A percentile compares a stretch with the other conserved stretches of the same genome.
Evolutionary conservation across 2,888 invertebrate species (phyloP).

Genomic region (Lordiphosa andalusiaca): DNA sequence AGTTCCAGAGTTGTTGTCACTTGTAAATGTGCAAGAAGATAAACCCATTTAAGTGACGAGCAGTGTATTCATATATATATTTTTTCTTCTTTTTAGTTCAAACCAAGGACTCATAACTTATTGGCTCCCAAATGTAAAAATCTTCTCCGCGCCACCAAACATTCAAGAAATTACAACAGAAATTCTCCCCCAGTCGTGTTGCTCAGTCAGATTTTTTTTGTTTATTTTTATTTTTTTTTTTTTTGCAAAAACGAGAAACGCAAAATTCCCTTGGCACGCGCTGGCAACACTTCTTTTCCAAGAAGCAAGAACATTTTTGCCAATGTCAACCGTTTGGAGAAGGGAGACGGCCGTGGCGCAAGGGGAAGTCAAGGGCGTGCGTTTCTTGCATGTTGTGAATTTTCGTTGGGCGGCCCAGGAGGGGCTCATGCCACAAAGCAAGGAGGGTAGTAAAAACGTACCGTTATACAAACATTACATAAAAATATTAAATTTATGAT

Average conservation of each 20-base stretch:
- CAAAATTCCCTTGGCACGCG: constrained; percentile 65
- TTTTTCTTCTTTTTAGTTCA: constrained; percentile 13
- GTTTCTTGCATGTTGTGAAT: constrained; percentile 56
- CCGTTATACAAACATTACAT: constrained; percentile 75
- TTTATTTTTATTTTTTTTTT: neutral
- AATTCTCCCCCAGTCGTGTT: constrained; percentile 25
- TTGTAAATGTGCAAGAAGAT: no score
- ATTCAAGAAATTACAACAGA: constrained; percentile 72
- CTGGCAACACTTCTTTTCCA: constrained; percentile 58
- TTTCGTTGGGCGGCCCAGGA: constrained; percentile 16
- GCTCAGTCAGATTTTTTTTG: constrained; percentile 45
- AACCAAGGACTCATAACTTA: constrained; percentile 19
- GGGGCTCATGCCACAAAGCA: constrained; percentile 28
- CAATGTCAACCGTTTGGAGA: constrained; percentile 9
- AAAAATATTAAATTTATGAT: constrained; percentile 75
- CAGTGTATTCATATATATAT: neutral
- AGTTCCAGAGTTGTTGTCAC: no score
- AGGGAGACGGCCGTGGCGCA: constrained; percentile 10
- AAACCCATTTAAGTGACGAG: no score
- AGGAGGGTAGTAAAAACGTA: constrained; percentile 66
- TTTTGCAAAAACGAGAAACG: constrained; percentile 28
- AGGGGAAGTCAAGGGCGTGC: constrained; percentile 34
- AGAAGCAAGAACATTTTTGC: constrained; percentile 54
- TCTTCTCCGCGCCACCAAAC: constrained; percentile 21
- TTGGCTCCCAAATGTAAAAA: constrained; percentile 25